These are phyloP conservation scores for Takifugu flavidus DNA, from an alignment of 2,113 vertebrate species.

Conservation along the genomic window DNA sequence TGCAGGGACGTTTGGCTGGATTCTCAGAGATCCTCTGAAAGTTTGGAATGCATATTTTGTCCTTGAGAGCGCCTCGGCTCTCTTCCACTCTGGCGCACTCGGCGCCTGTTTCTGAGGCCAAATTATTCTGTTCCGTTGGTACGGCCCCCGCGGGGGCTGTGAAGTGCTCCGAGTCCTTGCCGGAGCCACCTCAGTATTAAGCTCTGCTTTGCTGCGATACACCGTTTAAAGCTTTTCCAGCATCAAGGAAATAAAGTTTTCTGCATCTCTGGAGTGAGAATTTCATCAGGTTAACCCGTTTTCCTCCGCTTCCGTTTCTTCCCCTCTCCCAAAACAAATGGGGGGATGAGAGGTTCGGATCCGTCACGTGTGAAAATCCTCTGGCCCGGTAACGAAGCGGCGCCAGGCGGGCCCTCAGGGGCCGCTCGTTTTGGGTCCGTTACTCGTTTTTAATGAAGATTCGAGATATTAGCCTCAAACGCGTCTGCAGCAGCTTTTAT, in stretches of 20 bases:
- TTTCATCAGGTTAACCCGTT: neutral
- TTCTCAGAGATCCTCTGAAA: neutral
- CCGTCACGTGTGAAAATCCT: too few species aligned
- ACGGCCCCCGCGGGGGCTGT: neutral
- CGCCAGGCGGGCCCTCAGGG: too few species aligned
- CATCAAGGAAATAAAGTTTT: conserved; percentile 2
- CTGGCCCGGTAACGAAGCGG: too few species aligned
- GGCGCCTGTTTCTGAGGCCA: neutral
- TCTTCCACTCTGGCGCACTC: conserved; percentile 1
- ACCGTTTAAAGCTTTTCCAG: neutral
- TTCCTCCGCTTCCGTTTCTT: neutral
- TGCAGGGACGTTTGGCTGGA: neutral
- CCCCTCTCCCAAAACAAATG: neutral
- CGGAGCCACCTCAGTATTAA: neutral
- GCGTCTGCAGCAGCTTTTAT: too few species aligned
- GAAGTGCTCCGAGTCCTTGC: neutral
- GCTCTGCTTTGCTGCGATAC: neutral
- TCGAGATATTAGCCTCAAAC: too few species aligned
- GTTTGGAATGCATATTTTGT: conserved; percentile 1
- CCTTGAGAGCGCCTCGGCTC: neutral
- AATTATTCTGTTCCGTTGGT: neutral
- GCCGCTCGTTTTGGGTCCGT: too few species aligned
- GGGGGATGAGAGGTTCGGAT: neutral
- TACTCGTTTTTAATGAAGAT: too few species aligned
- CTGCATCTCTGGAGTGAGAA: neutral